Base-by-base conservation (phyloP, 2,888 invertebrate species). In the Caprella mutica region DNA sequence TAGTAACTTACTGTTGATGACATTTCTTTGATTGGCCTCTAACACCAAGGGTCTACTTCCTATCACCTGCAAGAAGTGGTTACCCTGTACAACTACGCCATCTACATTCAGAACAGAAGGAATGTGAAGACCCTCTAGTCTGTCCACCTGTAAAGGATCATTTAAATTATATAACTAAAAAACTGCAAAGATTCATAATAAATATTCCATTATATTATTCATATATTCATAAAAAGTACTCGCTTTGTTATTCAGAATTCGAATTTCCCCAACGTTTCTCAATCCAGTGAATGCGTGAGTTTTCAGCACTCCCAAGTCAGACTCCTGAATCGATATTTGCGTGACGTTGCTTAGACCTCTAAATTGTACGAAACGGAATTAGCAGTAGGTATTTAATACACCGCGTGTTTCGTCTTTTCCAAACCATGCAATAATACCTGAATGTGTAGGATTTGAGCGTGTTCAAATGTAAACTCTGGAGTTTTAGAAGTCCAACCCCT, bases 241-340 rank as follows among this genome's bases (percentile, higher is more conserved):
- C 30, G 56, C 62, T 56, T 62, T 62, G 38, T 62, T 62, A 30
- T 59, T 62, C 2, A 62, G 42, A 23, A 62, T 62, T 24, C 62
- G 52, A n/a, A 62, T 39, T 38, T 62, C 62, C 24, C 62, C 62
- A 6, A 62, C 59, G 33, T 62, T 62, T 6, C 52, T 40, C 24
- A 62, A 46, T 9, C 62, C 62, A 9, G 53, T 51, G 40, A 62
- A 62, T 1, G 62, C 62, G 24, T 44, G 39, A 17, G 54, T 55
- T 2, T 55, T 29, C 44, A 62, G 9, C 21, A 54, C 33, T 6
- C 62, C 62, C 23, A 62, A 38, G 35, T 62, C 62, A 30, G 62
- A 62, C 42, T 62, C 62, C 30, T 62, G 58, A n/a, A 62, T 62
- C 35, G 62, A 62, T 38, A 62, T 62, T 29, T 62, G 62, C 5